These are phyloP conservation scores for Pampusana beccarii DNA, from an alignment of 2,113 vertebrate species.

Conservation along the genomic window DNA sequence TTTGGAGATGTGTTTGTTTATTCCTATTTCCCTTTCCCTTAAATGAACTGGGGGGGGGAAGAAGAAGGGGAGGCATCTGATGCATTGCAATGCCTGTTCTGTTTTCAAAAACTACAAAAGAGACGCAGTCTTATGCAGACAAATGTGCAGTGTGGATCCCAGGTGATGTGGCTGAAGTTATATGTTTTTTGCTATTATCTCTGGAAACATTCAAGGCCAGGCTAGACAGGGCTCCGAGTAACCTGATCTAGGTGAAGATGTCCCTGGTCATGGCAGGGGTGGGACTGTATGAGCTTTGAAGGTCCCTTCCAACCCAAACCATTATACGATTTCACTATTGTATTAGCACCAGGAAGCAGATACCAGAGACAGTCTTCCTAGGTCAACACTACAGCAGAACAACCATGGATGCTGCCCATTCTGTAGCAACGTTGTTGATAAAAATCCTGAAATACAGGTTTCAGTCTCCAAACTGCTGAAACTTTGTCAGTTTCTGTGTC, in stretches of 20 bases:
- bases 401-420: background rate
- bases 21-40: rapidly evolving
- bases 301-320: background rate
- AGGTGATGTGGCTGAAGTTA: background rate
- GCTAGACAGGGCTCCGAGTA: rapidly evolving
- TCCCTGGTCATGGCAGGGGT: rapidly evolving
- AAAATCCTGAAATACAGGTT: background rate
- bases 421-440: background rate
- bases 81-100: background rate
- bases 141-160: rapidly evolving
- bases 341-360: background rate
- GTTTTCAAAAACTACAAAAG: background rate
- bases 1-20: background rate
- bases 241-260: too few species aligned
- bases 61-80: background rate
- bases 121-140: background rate
- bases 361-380: background rate
- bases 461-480: background rate
- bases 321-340: background rate
- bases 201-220: background rate
- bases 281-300: too few species aligned
- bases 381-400: background rate
- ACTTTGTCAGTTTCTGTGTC: rapidly evolving
- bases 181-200: background rate
- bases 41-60: rapidly evolving